These are phyloP conservation scores for Heterotilapia buettikoferi DNA, from an alignment of 2,113 vertebrate genomes.

Conservation along the genomic window DNA sequence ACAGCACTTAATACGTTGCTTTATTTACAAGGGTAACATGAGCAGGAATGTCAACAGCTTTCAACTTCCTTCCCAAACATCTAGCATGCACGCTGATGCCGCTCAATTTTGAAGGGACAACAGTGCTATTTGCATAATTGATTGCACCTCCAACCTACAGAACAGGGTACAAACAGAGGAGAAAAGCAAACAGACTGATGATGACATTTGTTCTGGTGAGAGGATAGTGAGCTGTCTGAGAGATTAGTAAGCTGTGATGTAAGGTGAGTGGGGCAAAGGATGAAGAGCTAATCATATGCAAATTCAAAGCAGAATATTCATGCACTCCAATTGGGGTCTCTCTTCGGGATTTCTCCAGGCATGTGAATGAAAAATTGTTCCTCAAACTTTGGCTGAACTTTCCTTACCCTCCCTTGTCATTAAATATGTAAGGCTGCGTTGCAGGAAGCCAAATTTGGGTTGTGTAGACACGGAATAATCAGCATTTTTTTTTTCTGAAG, in stretches of 20 bases:
- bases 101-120: slow-evolving; percentile 53
- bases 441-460: slow-evolving; percentile 1
- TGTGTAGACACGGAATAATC: background rate
- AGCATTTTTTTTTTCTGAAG: background rate
- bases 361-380: slow-evolving; percentile 54
- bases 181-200: slow-evolving; percentile 29
- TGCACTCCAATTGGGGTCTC: slow-evolving; percentile 35
- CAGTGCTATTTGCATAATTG: slow-evolving; percentile 65
- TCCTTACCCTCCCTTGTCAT: slow-evolving; percentile 12
- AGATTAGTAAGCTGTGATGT: slow-evolving; percentile 39
- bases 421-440: slow-evolving; percentile 45
- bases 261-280: slow-evolving; percentile 54
- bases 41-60: slow-evolving; percentile 45
- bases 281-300: slow-evolving; percentile 57
- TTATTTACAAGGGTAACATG: slow-evolving; percentile 36
- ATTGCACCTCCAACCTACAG: slow-evolving; percentile 51
- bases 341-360: slow-evolving; percentile 51
- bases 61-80: background rate
- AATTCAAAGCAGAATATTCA: slow-evolving; percentile 71
- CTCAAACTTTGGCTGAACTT: slow-evolving; percentile 68
- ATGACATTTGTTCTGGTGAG: slow-evolving; percentile 34
- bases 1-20: background rate
- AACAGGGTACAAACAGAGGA: slow-evolving; percentile 18
- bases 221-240: slow-evolving; percentile 20
- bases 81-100: background rate